Evolutionary conservation across 2,888 invertebrate genomes (phyloP), one percentile per base, ranked within the genome.

Genomic region (Zaprionus obscuricornis): DNA sequence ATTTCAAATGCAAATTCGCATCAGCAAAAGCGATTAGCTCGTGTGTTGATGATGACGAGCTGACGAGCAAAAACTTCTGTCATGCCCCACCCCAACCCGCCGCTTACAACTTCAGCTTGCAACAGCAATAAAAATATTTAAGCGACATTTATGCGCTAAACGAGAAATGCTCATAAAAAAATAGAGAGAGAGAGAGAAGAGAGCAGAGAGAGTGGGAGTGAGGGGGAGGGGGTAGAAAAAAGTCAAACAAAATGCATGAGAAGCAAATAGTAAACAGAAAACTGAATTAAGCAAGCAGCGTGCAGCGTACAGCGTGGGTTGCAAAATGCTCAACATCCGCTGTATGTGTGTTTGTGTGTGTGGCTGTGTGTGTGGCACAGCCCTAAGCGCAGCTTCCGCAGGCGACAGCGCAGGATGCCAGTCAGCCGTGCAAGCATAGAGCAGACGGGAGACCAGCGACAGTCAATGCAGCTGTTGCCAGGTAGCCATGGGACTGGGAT

Each of bases 61-160:
- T 27, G n/a, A n/a, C n/a, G n/a, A n/a, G n/a, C n/a, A n/a, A n/a
- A n/a, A n/a, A n/a, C n/a, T n/a, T n/a, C n/a, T n/a, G n/a, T n/a
- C n/a, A n/a, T n/a, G n/a, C n/a, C n/a, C n/a, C n/a, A n/a, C n/a
- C n/a, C n/a, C n/a, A n/a, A n/a, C n/a, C n/a, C n/a, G n/a, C n/a
- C n/a, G n/a, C n/a, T n/a, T n/a, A n/a, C n/a, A n/a, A n/a, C n/a
- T n/a, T n/a, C n/a, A n/a, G n/a, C n/a, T n/a, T n/a, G 59, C 59
- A 64, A 75, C 60, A 57, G 85, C 76, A 81, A 87, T 88, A 87
- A 87, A 87, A 86, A 85, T 78, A 85, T 87, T 76, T 83, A 64
- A 81, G 72, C 49, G 77, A 71, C 75, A 81, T 74, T 79, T 82
- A 82, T 79, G 79, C 60, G 56, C 17, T 27, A 52, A 73, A 13